Conservation (phyloP, 2,888 invertebrate genomes). For the Daptonema setosum region DNA sequence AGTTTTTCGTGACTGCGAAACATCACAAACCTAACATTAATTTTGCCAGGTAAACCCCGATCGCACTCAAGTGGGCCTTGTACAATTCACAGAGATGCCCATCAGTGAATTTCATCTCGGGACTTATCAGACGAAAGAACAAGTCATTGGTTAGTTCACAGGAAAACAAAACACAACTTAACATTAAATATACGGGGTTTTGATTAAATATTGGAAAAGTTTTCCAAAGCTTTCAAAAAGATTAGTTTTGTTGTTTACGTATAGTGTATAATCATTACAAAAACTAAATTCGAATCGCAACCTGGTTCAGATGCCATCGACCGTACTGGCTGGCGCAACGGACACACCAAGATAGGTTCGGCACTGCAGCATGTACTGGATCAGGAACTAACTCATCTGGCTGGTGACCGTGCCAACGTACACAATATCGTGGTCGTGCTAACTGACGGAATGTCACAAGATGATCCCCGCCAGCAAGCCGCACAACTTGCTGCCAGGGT, state of each 20-base stretch:
- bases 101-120: constrained; percentile 3
- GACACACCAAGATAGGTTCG: constrained; percentile 3
- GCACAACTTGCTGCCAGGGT: neutral
- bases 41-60: constrained; percentile 4
- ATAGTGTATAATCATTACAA: too few species aligned
- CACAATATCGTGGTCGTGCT: constrained; percentile 5
- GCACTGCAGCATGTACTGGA: constrained; percentile 3
- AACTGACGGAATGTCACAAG: constrained; percentile 6
- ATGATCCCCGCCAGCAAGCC: neutral
- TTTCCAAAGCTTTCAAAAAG: too few species aligned
- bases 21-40: too few species aligned
- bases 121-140: neutral
- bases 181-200: too few species aligned
- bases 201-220: too few species aligned
- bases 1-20: too few species aligned
- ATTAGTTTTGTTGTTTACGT: too few species aligned
- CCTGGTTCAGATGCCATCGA: constrained; percentile 4
- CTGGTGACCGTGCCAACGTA: constrained; percentile 3
- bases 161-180: too few species aligned
- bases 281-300: too few species aligned
- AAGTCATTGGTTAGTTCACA: neutral
- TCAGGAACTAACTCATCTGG: neutral
- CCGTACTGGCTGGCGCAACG: constrained; percentile 3
- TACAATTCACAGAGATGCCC: constrained; percentile 4
- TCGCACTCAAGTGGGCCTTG: constrained; percentile 2